Conservation (phyloP, 2,113 vertebrate genomes). For the Toxotes chatareus region DNA sequence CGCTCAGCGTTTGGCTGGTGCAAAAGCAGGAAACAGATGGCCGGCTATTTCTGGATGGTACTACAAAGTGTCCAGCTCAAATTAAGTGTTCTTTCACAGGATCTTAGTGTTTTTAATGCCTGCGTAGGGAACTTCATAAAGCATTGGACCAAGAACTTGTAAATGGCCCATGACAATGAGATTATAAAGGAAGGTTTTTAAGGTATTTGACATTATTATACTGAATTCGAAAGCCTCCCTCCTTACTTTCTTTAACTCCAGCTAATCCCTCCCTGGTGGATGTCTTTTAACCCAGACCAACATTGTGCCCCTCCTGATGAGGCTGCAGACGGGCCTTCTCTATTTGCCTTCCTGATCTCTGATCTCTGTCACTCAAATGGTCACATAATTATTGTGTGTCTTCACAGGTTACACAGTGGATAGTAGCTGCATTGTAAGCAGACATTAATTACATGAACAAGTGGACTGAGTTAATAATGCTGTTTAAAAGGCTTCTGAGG, state of each 20-base stretch:
- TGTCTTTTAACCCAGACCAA: conserved; percentile 70
- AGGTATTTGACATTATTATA: conserved; percentile 60
- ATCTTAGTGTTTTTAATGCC: conserved; percentile 61
- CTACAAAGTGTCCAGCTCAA: conserved; percentile 66
- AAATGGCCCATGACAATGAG: conserved; percentile 63
- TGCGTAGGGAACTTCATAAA: conserved; percentile 60
- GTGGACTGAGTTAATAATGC: conserved; percentile 60
- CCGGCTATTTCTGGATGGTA: conserved; percentile 61
- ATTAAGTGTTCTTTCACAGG: conserved; percentile 59
- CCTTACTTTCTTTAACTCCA: conserved; percentile 48
- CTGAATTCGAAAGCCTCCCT: conserved; percentile 46
- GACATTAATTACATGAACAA: conserved; percentile 71
- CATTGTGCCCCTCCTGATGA: conserved; percentile 39
- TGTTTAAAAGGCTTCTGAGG: conserved; percentile 29
- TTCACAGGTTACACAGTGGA: conserved; percentile 57
- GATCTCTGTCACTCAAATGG: conserved; percentile 73
- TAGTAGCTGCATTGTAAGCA: conserved; percentile 68
- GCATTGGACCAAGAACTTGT: conserved; percentile 46
- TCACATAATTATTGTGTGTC: conserved; percentile 58
- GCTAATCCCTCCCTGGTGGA: conserved; percentile 69
- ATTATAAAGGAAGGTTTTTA: conserved; percentile 44
- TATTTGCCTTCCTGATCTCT: conserved; percentile 68
- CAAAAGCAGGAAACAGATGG: conserved; percentile 75
- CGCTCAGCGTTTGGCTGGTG: conserved; percentile 54
- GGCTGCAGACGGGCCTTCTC: conserved; percentile 47